Conservation (phyloP, 2,888 invertebrate species). For the Conops quadrifasciatus region DNA sequence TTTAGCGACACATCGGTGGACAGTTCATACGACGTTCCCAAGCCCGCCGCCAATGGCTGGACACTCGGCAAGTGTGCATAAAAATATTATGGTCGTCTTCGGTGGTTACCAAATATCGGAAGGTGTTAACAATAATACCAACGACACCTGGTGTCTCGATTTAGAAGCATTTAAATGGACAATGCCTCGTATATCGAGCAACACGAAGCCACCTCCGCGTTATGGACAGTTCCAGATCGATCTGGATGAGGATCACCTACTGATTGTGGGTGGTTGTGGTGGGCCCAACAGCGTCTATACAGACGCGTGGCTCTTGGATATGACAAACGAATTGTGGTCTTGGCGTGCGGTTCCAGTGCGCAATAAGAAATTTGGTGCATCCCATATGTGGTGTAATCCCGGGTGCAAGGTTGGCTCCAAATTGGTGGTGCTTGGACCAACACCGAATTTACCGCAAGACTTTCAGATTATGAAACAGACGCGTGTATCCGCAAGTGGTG, state of each 20-base stretch:
- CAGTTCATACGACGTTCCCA: conserved; percentile 50
- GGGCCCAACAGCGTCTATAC: conserved; percentile 86
- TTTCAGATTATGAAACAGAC: conserved; percentile 64
- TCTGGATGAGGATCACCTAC: conserved; percentile 78
- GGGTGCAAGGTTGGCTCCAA: conserved; percentile 81
- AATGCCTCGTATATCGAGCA: conserved; percentile 72
- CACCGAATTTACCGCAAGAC: conserved; percentile 62
- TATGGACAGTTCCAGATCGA: conserved; percentile 94
- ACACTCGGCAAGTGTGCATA: conserved; percentile 88
- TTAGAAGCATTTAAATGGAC: conserved; percentile 80
- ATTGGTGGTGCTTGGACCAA: conserved; percentile 73
- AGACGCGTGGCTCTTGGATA: conserved; percentile 90
- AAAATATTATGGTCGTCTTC: conserved; percentile 84
- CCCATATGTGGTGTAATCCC: conserved; percentile 93
- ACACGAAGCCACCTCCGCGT: conserved; percentile 78
- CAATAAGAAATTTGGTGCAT: conserved; percentile 82
- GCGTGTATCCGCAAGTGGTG: conserved; percentile 54
- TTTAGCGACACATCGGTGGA: conserved; percentile 83
- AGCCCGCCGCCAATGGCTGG: conserved; percentile 76
- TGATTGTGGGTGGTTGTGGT: conserved; percentile 88
- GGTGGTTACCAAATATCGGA: conserved; percentile 72
- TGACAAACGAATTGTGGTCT: conserved; percentile 75
- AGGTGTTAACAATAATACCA: conserved; percentile 70
- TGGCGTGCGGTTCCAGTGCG: conserved; percentile 80
- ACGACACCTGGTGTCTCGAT: conserved; percentile 90